A percentile compares a stretch with the other conserved stretches of the same genome.
Evolutionary conservation across 2,113 vertebrate genomes (phyloP).

Genomic region (Pipa parva): DNA sequence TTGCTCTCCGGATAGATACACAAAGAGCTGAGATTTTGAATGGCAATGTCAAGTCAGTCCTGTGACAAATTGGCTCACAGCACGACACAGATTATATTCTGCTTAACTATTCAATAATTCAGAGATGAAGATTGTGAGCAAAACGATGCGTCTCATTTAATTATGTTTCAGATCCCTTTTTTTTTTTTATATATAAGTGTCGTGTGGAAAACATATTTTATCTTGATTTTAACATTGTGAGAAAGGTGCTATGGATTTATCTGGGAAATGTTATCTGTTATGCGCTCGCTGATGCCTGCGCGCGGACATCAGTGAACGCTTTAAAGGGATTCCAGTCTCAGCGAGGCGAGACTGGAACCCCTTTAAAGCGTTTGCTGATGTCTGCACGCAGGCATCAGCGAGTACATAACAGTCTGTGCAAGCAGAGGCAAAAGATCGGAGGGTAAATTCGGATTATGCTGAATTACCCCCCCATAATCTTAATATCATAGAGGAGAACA

Average conservation of each 20-base stretch:
- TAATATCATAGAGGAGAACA: no score
- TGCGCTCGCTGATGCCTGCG: no score
- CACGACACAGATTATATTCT: not conserved
- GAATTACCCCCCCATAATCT: no score
- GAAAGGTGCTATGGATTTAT: not conserved
- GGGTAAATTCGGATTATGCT: no score
- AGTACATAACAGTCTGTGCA: no score
- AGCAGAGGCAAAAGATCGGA: no score
- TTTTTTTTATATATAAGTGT: not conserved
- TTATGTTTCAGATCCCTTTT: conserved; percentile 1
- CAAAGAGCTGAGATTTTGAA: conserved; percentile 5
- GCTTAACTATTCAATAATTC: not conserved
- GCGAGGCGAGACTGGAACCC: no score
- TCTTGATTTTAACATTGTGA: not conserved
- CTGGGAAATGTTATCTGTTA: not conserved
- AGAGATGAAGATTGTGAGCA: not conserved
- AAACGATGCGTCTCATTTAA: not conserved
- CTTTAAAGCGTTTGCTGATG: no score
- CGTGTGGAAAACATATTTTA: not conserved
- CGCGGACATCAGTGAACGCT: no score
- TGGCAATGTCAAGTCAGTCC: conserved; percentile 17
- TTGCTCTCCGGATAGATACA: not conserved
- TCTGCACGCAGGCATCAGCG: no score
- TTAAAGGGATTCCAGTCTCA: no score
- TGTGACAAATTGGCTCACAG: conserved; percentile 5